Evolutionary conservation across 2,888 invertebrate species (phyloP).

Genomic region (Diaperis boleti): DNA sequence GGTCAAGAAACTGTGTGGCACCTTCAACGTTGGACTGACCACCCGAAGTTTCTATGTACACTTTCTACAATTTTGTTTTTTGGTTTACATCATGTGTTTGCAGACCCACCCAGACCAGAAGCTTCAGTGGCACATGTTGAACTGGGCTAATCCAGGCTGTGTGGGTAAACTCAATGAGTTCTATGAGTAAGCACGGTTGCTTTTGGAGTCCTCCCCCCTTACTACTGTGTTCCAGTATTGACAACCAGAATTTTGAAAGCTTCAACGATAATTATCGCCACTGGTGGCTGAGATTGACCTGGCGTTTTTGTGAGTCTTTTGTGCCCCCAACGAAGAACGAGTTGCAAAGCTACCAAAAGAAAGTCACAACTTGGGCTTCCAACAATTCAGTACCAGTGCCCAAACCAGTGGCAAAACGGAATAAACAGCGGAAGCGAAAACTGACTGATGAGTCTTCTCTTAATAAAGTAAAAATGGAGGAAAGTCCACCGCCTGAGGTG

Average conservation of each 20-base stretch:
- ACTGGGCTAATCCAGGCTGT: conserved; percentile 59
- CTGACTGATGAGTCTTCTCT: too few relatives aligned
- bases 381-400: not conserved
- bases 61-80: not conserved
- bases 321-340: conserved; percentile 50
- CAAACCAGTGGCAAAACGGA: conserved; percentile 1
- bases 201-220: not conserved
- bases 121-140: conserved; percentile 60
- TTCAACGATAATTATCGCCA: conserved; percentile 56
- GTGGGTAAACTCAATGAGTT: conserved; percentile 57
- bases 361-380: conserved; percentile 19
- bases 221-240: conserved; percentile 50
- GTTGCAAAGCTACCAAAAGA: conserved; percentile 38
- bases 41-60: conserved; percentile 60
- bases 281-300: conserved; percentile 60
- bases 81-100: not conserved
- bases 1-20: conserved; percentile 52
- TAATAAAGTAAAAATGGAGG: too few relatives aligned
- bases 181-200: conserved; percentile 54
- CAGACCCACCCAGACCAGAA: conserved; percentile 58
- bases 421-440: conserved; percentile 27
- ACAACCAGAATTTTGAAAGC: conserved; percentile 55
- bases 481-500: not conserved
- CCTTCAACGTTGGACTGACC: conserved; percentile 60
- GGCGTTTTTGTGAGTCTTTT: conserved; percentile 59